These are phyloP conservation scores for Augochlora pura DNA, from an alignment of 1,140 invertebrate species.

Conservation along the genomic window DNA sequence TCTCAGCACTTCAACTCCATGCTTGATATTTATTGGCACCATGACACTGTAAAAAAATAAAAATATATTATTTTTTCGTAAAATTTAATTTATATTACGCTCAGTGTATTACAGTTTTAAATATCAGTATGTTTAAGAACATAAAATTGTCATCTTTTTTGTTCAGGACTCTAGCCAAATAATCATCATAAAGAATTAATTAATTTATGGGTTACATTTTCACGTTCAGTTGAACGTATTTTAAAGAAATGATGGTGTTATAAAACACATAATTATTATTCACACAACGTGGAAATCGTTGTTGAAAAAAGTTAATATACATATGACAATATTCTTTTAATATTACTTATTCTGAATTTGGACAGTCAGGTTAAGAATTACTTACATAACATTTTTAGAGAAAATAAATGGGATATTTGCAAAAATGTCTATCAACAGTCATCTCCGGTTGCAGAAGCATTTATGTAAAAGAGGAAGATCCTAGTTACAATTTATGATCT, in stretches of 20 bases:
- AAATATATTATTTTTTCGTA: conserved; percentile 17
- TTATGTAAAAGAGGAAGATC: background rate
- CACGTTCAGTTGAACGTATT: background rate
- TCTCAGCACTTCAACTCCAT: background rate
- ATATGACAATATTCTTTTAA: too few relatives aligned
- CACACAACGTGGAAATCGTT: too few relatives aligned
- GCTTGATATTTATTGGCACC: background rate
- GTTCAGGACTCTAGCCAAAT: conserved; percentile 78
- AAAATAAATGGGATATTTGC: too few relatives aligned
- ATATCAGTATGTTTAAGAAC: conserved; percentile 59
- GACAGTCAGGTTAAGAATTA: too few relatives aligned
- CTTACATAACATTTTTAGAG: too few relatives aligned
- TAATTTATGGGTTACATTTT: too few relatives aligned
- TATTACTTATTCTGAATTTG: too few relatives aligned
- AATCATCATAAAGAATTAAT: conserved; percentile 68
- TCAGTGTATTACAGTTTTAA: background rate
- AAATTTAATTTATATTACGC: background rate
- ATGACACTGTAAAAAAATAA: conserved; percentile 45
- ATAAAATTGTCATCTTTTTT: conserved; percentile 72
- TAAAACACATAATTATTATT: too few relatives aligned
- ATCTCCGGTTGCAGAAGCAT: too few relatives aligned
- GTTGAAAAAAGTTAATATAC: too few relatives aligned
- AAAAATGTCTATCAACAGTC: too few relatives aligned
- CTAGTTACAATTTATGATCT: conserved; percentile 1
- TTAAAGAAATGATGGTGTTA: background rate